A percentile compares a stretch with the other conserved stretches of the same genome.
Evolutionary conservation across 2,797 vertebrate genomes (phyloP).

Genomic region (Danio choprae): DNA sequence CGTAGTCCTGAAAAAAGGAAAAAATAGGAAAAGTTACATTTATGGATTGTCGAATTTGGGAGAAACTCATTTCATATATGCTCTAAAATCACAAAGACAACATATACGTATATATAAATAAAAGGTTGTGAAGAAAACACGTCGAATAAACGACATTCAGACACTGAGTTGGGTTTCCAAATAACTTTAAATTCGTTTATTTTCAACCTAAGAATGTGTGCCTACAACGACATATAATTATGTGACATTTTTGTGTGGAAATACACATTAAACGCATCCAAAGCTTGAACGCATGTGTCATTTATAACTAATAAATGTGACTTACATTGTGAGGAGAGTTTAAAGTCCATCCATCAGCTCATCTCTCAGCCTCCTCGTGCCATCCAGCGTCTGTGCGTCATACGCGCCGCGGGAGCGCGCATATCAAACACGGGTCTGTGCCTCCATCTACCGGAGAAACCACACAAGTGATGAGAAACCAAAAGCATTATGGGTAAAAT

Average conservation of each 20-base stretch:
- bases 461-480: constrained; percentile 30
- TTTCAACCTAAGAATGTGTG: neutral
- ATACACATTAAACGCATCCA: neutral
- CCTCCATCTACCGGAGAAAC: constrained; percentile 73
- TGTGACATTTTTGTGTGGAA: no score
- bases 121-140: no score
- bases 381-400: neutral
- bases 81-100: neutral
- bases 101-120: neutral
- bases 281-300: neutral
- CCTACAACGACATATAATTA: no score
- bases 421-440: constrained; percentile 57
- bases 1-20: neutral
- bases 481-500: constrained; percentile 70
- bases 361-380: neutral
- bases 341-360: constrained; percentile 5
- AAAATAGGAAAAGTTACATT: neutral
- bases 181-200: neutral
- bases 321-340: constrained; percentile 11
- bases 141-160: neutral
- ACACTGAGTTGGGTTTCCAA: neutral
- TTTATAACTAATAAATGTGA: neutral
- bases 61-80: neutral
- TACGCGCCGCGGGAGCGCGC: neutral
- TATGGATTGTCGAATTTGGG: neutral